Evolutionary conservation across 2,113 vertebrate genomes (phyloP).

Genomic region (Zosterops hypoxanthus): DNA sequence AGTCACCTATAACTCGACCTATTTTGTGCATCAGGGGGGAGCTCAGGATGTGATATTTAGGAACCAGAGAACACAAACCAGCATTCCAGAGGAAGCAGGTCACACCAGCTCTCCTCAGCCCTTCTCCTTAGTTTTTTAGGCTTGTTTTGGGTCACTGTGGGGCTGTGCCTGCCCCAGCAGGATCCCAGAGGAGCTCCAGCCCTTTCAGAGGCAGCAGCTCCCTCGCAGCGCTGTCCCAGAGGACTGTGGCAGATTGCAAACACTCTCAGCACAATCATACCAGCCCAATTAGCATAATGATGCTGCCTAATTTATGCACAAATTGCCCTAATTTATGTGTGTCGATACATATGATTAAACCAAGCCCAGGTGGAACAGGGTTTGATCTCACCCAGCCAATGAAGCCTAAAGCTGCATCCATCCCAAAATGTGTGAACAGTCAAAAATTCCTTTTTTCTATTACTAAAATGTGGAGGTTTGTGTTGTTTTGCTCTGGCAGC

Average conservation of each 20-base stretch:
- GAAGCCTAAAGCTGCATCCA: neutral
- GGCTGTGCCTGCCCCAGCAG: neutral
- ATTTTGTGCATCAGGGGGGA: accelerated
- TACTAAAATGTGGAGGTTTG: accelerated
- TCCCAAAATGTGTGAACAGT: neutral
- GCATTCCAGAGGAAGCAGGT: neutral
- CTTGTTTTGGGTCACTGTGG: neutral
- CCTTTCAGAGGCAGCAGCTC: neutral
- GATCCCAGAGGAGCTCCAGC: neutral
- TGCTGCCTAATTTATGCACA: conserved; percentile 22
- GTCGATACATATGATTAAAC: neutral
- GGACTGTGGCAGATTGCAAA: conserved; percentile 30
- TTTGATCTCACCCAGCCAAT: neutral
- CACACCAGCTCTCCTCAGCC: neutral
- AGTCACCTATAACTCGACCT: accelerated
- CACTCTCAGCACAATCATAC: neutral
- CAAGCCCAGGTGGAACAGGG: neutral
- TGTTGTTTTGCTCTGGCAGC: neutral
- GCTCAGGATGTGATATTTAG: neutral
- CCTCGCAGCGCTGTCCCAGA: neutral
- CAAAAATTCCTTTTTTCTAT: neutral
- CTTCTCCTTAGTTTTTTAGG: neutral
- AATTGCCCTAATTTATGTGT: conserved; percentile 39
- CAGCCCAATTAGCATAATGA: conserved; percentile 34
- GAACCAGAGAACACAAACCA: neutral